These are phyloP conservation scores for Galeruca laticollis DNA, from an alignment of 2,888 invertebrate species.

Conservation along the genomic window DNA sequence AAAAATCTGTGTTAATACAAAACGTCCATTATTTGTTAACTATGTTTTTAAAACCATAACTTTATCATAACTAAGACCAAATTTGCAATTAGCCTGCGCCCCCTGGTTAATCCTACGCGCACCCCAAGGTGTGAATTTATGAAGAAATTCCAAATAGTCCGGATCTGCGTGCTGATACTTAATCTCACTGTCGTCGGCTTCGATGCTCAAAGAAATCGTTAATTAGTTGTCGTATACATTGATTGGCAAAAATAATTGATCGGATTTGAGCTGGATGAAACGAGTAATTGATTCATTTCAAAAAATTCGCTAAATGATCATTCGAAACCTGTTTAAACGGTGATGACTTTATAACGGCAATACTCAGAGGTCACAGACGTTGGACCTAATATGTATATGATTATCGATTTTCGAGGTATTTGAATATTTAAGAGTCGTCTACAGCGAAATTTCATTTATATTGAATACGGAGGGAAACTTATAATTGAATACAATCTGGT, in stretches of 20 bases:
- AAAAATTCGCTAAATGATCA: not conserved
- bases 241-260: slow-evolving; percentile 4
- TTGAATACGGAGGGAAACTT: too few species aligned
- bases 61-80: too few species aligned
- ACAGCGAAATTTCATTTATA: too few species aligned
- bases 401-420: too few species aligned
- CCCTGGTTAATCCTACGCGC: too few species aligned
- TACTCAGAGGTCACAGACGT: not conserved
- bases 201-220: slow-evolving; percentile 1
- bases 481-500: too few species aligned
- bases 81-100: too few species aligned
- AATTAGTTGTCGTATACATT: slow-evolving; percentile 4
- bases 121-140: too few species aligned
- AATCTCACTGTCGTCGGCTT: not conserved
- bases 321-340: not conserved
- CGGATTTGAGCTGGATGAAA: not conserved
- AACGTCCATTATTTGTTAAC: too few species aligned
- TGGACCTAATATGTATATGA: not conserved
- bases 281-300: slow-evolving; percentile 1
- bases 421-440: too few species aligned
- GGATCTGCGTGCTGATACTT: not conserved
- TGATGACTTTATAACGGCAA: not conserved
- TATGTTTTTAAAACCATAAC: too few species aligned
- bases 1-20: too few species aligned
- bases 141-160: not conserved